Conservation (phyloP, 2,113 vertebrate genomes). For the Terrapene triunguis region DNA sequence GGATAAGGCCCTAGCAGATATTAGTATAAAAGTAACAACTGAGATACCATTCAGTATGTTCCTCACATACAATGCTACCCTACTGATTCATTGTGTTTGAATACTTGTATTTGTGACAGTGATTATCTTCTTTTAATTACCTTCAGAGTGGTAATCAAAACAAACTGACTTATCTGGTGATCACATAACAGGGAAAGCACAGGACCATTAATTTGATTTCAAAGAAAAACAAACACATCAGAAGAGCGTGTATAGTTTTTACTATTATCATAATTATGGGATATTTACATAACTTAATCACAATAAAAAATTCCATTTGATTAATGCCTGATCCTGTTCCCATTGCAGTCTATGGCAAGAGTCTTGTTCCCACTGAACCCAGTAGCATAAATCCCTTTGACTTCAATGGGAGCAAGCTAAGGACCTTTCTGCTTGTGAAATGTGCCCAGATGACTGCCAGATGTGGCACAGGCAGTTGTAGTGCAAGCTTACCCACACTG, state of each 20-base stretch:
- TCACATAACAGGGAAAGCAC: constrained; percentile 30
- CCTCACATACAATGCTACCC: not conserved
- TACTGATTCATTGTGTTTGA: not conserved
- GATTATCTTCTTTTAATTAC: constrained; percentile 71
- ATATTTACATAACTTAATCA: not conserved
- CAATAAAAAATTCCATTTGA: not conserved
- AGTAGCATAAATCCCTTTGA: not conserved
- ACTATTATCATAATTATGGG: not conserved
- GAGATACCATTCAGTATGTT: constrained; percentile 6
- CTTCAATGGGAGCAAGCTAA: not conserved
- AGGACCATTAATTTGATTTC: constrained; percentile 53
- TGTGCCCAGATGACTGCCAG: not conserved
- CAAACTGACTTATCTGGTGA: constrained; percentile 16
- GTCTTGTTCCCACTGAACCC: not conserved
- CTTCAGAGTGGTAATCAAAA: constrained; percentile 66
- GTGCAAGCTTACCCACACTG: not conserved
- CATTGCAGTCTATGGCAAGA: not conserved
- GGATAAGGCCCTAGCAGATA: not conserved
- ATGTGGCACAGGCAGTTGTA: not conserved
- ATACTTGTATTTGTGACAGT: constrained; percentile 37
- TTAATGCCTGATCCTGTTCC: not conserved
- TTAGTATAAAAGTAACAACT: constrained; percentile 10
- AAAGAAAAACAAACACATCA: constrained; percentile 35
- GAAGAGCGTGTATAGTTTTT: not conserved
- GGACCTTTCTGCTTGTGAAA: constrained; percentile 2